Conservation (phyloP, 2,113 vertebrate species). For the Hemiscyllium ocellatum region DNA sequence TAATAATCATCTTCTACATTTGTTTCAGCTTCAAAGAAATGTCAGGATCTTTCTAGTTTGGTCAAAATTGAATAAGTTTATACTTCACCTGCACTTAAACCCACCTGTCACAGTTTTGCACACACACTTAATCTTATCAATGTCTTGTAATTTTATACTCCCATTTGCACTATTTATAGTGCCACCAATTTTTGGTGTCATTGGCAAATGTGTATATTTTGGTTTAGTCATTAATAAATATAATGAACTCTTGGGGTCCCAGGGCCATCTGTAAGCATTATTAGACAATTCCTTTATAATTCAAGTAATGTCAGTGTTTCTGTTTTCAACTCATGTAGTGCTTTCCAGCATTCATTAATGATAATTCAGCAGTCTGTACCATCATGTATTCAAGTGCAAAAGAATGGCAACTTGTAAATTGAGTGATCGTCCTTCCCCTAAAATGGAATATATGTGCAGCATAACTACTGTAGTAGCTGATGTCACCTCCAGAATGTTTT, state of each 20-base stretch:
- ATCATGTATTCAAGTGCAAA: neutral
- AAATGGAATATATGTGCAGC: neutral
- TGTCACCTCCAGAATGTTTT: neutral
- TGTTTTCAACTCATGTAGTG: neutral
- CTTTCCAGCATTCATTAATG: neutral
- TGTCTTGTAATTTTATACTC: neutral
- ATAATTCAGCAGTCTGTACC: neutral
- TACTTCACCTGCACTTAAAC: neutral
- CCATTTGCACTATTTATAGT: neutral
- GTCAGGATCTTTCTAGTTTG: neutral
- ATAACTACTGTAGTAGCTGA: neutral
- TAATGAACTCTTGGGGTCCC: neutral
- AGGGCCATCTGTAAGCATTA: neutral
- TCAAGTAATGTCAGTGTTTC: neutral
- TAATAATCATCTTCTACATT: neutral
- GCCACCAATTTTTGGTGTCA: neutral
- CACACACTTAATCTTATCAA: neutral
- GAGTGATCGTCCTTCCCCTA: neutral
- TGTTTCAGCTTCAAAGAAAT: neutral
- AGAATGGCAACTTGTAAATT: neutral
- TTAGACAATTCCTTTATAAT: neutral
- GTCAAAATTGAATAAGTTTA: neutral
- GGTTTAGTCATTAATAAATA: neutral
- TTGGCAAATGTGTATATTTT: neutral
- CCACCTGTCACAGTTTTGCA: neutral